phyloP scores from a whole-genome alignment of 2,888 invertebrate species.

The Thymelicus sylvestris region DNA sequence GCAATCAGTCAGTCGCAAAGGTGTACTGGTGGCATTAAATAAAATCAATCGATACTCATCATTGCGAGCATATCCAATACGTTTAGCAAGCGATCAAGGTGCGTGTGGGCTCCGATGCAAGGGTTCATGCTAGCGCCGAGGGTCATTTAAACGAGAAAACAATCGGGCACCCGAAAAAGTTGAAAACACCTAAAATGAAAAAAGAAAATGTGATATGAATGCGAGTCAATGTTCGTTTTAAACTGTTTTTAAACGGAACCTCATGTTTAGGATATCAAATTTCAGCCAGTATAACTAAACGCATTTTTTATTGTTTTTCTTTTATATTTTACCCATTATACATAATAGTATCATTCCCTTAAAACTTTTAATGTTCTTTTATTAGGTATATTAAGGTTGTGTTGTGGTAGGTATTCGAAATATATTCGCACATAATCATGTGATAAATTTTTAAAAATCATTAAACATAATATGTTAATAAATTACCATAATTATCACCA shows the following conservation, averaged over 20 bases:
- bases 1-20: slow-evolving; percentile 21
- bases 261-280: slow-evolving; percentile 49
- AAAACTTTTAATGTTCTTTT: too few relatives aligned
- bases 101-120: slow-evolving; percentile 64
- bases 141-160: slow-evolving; percentile 84
- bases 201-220: slow-evolving; percentile 81
- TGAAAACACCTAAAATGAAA: slow-evolving; percentile 85
- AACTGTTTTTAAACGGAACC: slow-evolving; percentile 48
- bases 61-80: slow-evolving; percentile 81
- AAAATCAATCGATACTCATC: slow-evolving; percentile 84
- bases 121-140: slow-evolving; percentile 72
- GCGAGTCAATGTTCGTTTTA: slow-evolving; percentile 46
- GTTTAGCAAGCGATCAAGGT: slow-evolving; percentile 75
- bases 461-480: too few relatives aligned
- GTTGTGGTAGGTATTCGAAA: too few relatives aligned
- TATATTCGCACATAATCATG: too few relatives aligned
- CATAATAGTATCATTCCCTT: too few relatives aligned
- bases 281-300: too few relatives aligned
- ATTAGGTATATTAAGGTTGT: too few relatives aligned
- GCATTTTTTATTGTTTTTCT: too few relatives aligned
- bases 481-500: too few relatives aligned
- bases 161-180: slow-evolving; percentile 85
- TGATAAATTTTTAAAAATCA: too few relatives aligned
- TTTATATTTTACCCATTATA: too few relatives aligned
- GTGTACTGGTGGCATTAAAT: slow-evolving; percentile 60